A percentile compares a stretch with the other conserved stretches of the same genome.
Conservation (phyloP, 2,113 vertebrate genomes). For the Chamaea fasciata region DNA sequence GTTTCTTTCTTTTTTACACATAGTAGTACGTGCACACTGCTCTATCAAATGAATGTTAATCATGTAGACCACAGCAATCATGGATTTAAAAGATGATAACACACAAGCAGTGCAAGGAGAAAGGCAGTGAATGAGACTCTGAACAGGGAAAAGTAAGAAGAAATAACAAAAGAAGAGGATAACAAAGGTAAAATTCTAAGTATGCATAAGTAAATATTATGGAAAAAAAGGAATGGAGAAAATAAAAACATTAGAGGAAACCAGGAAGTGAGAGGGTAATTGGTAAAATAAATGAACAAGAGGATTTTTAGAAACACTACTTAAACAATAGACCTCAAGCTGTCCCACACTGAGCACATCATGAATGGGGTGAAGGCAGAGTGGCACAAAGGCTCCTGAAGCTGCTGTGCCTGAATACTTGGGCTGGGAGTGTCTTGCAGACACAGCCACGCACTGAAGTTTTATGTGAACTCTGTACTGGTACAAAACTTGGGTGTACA, state of each 20-base stretch:
- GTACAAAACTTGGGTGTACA: background rate
- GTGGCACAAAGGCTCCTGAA: background rate
- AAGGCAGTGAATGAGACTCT: background rate
- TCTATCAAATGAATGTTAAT: background rate
- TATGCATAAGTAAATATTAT: background rate
- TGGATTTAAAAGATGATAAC: background rate
- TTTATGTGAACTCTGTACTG: background rate
- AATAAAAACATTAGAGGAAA: background rate
- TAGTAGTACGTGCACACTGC: background rate
- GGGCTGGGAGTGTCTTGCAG: background rate
- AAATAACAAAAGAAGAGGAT: background rate
- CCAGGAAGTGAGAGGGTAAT: background rate
- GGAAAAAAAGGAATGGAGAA: background rate
- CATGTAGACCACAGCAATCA: background rate
- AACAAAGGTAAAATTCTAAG: background rate
- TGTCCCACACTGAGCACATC: background rate
- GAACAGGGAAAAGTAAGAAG: background rate
- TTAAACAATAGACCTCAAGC: background rate
- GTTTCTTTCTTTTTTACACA: background rate
- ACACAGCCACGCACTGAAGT: fast-evolving
- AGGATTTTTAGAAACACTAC: background rate
- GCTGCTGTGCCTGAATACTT: background rate
- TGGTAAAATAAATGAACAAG: background rate
- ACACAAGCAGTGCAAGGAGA: background rate
- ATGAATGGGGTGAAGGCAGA: background rate